phyloP scores from a whole-genome alignment of 1,140 invertebrate species.

The Conus betulinus region DNA sequence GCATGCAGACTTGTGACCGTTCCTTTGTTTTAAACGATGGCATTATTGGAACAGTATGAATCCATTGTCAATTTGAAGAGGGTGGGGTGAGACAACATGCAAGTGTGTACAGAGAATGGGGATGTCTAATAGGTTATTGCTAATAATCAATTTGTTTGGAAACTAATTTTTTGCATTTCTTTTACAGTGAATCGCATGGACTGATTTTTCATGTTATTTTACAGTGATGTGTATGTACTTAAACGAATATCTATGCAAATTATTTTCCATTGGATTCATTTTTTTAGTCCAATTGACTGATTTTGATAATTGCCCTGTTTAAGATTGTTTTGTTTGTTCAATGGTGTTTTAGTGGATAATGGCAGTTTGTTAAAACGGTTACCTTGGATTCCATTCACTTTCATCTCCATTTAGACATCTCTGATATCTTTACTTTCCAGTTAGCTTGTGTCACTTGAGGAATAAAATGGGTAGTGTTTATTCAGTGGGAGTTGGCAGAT shows the following conservation, averaged over 20 bases:
- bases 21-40: neutral
- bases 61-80: neutral
- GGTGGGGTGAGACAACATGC: neutral
- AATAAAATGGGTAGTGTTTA: too few relatives aligned
- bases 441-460: too few relatives aligned
- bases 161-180: neutral
- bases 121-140: neutral
- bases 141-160: neutral
- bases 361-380: too few relatives aligned
- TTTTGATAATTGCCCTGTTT: constrained; percentile 6
- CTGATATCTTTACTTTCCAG: too few relatives aligned
- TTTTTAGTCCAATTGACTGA: neutral
- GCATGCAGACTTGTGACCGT: neutral
- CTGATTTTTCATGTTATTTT: constrained; percentile 8
- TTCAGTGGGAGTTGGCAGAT: too few relatives aligned
- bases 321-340: too few relatives aligned
- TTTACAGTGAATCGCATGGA: neutral
- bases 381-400: too few relatives aligned
- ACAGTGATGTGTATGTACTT: constrained; percentile 16
- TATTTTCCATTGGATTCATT: constrained; percentile 1
- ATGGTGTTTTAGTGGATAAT: too few relatives aligned
- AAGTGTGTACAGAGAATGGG: neutral
- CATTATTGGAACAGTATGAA: neutral
- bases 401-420: too few relatives aligned
- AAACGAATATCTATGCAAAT: constrained; percentile 34